Conservation (phyloP, 2,888 invertebrate genomes). For the Oxycera nigricornis region DNA sequence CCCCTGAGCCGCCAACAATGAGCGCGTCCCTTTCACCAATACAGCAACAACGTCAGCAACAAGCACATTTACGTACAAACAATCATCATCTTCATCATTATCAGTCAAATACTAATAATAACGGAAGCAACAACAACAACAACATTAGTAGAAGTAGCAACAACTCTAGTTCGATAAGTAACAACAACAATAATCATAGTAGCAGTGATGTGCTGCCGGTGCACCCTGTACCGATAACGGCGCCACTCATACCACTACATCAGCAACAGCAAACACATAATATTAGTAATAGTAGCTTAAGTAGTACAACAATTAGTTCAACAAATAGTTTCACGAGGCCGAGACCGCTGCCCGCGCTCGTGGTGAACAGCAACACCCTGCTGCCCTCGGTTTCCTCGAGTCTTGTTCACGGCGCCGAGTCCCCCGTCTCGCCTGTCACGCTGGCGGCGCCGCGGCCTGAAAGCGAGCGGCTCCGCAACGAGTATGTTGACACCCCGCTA, state of each 20-base stretch:
- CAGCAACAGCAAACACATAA: constrained; percentile 47
- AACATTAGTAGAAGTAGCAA: constrained; percentile 43
- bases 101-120: constrained; percentile 48
- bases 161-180: constrained; percentile 47
- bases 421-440: constrained; percentile 62
- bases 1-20: constrained; percentile 67
- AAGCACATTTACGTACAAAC: constrained; percentile 51
- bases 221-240: constrained; percentile 49
- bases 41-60: constrained; percentile 47
- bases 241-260: constrained; percentile 54
- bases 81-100: constrained; percentile 49
- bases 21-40: constrained; percentile 57
- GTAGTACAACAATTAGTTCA: constrained; percentile 53
- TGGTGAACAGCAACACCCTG: constrained; percentile 49
- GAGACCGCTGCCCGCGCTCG: constrained; percentile 55
- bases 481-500: constrained; percentile 91
- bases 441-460: constrained; percentile 81
- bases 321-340: constrained; percentile 60
- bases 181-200: constrained; percentile 49
- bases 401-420: constrained; percentile 54
- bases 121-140: constrained; percentile 37
- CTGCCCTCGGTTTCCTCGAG: constrained; percentile 53
- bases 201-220: constrained; percentile 41
- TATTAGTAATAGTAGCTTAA: constrained; percentile 46
- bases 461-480: constrained; percentile 85